Evolutionary conservation across 2,113 vertebrate species (phyloP).

Genomic region (Emydocephalus ijimae): DNA sequence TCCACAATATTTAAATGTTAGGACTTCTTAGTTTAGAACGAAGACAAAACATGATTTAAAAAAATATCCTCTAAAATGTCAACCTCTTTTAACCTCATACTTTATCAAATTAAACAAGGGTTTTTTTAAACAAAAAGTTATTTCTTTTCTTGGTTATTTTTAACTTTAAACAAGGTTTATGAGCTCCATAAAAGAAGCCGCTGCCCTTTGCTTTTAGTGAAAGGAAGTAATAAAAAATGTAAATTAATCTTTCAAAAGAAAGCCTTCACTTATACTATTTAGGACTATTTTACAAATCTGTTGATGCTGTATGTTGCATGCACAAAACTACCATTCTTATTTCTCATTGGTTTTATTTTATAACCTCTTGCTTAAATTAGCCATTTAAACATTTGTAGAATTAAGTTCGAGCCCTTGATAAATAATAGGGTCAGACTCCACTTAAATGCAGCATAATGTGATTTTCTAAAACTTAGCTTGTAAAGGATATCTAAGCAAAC

Average conservation of each 20-base stretch:
- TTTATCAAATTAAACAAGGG: not conserved
- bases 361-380: not conserved
- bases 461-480: not conserved
- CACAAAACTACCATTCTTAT: not conserved
- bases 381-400: not conserved
- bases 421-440: constrained; percentile 18
- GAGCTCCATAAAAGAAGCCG: not conserved
- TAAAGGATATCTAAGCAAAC: not conserved
- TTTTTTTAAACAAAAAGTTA: not conserved
- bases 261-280: not conserved
- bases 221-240: not conserved
- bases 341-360: not conserved
- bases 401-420: not conserved
- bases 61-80: not conserved
- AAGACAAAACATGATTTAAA: not conserved
- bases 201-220: not conserved
- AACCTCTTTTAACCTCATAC: not conserved
- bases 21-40: not conserved
- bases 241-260: not conserved
- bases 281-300: not conserved
- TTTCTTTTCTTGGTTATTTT: not conserved
- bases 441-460: not conserved
- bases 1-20: not conserved
- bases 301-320: not conserved
- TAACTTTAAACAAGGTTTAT: not conserved